Evolutionary conservation across 2,888 invertebrate genomes (phyloP).

Genomic region (Adelognathus sp.): DNA sequence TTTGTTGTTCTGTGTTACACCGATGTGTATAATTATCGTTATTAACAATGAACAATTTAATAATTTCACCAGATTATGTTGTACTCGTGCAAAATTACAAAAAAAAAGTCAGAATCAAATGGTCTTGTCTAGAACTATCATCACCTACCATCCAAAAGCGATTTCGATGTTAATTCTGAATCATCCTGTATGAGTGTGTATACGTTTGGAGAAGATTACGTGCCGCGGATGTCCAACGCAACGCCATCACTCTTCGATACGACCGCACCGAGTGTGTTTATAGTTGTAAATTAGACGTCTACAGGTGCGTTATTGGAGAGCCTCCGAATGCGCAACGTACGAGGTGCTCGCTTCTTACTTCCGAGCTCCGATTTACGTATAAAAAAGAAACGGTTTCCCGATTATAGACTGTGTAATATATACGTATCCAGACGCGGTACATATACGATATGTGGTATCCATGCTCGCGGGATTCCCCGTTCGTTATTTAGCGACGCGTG

Average conservation of each 20-base stretch:
- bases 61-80: too few relatives aligned
- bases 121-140: too few relatives aligned
- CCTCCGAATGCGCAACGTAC: background rate
- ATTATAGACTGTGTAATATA: background rate
- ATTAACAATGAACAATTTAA: too few relatives aligned
- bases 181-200: too few relatives aligned
- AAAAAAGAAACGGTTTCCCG: background rate
- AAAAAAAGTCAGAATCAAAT: too few relatives aligned
- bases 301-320: background rate
- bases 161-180: too few relatives aligned
- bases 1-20: too few relatives aligned
- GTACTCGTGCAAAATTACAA: too few relatives aligned
- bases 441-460: background rate
- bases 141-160: too few relatives aligned
- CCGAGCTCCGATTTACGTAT: background rate
- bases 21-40: too few relatives aligned
- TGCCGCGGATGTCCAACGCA: background rate
- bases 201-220: constrained; percentile 13
- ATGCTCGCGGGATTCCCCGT: constrained; percentile 26
- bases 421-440: background rate
- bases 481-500: constrained; percentile 50
- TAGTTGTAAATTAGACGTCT: background rate
- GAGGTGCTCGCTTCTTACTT: background rate
- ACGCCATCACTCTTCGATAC: background rate
- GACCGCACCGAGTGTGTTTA: background rate